These are phyloP conservation scores for Geotrypetes seraphini DNA, from an alignment of 2,797 vertebrate genomes.

Conservation along the genomic window DNA sequence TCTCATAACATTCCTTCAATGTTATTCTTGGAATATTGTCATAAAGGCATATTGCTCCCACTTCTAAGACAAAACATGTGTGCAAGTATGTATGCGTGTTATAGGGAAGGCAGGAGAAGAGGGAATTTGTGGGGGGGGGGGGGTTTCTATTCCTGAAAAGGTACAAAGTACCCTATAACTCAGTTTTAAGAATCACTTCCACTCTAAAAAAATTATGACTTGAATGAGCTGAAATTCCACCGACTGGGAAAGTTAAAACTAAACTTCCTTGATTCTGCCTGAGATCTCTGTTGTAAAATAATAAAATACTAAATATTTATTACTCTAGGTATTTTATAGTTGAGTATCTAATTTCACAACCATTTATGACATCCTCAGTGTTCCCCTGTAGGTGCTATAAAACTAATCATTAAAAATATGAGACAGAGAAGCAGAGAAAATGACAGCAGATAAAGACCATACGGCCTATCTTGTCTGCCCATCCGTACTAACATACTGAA, in stretches of 20 bases:
- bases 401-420: no score
- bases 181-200: slow-evolving; percentile 7
- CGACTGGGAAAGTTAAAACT: slow-evolving; percentile 8
- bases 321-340: slow-evolving; percentile 14
- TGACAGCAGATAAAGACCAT: no score
- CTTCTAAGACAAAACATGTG: no score
- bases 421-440: no score
- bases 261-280: slow-evolving; percentile 5
- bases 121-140: no score
- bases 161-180: slow-evolving; percentile 7
- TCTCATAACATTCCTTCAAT: no score
- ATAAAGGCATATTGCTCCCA: no score
- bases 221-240: slow-evolving; percentile 22
- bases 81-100: no score
- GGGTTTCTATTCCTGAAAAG: slow-evolving; percentile 12
- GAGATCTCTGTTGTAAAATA: slow-evolving; percentile 18
- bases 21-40: no score
- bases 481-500: no score
- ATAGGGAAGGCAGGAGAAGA: no score
- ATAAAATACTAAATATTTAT: slow-evolving; percentile 12
- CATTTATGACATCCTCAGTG: slow-evolving; percentile 26
- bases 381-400: slow-evolving; percentile 11
- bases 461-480: no score
- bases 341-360: slow-evolving; percentile 20
- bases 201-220: slow-evolving; percentile 19